A percentile compares a stretch with the other conserved stretches of the same genome.
Conservation (phyloP, 2,888 invertebrate species). For the Cerastis rubricosa region DNA sequence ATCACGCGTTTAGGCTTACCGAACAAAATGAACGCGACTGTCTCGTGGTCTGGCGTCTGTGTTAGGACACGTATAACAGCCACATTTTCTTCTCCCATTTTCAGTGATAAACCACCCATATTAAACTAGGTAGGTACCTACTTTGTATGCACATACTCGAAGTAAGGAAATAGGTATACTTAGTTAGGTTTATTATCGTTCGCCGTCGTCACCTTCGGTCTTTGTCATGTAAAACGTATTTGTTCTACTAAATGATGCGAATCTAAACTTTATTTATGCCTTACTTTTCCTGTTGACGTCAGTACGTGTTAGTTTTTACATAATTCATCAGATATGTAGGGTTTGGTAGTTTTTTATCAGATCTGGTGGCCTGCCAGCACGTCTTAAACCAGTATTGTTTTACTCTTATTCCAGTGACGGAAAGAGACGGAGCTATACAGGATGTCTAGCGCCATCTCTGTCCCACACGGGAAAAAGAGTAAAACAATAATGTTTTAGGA, state of each 20-base stretch:
- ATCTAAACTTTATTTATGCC: conserved; percentile 57
- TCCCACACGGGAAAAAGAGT: too few species aligned
- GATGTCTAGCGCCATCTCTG: too few species aligned
- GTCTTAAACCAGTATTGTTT: too few species aligned
- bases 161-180: conserved; percentile 23
- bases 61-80: not conserved
- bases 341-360: conserved; percentile 28
- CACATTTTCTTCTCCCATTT: not conserved
- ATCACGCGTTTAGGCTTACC: not conserved
- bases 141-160: not conserved
- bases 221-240: conserved; percentile 63
- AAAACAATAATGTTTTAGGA: too few species aligned
- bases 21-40: too few species aligned
- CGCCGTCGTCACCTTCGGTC: conserved; percentile 13
- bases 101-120: not conserved
- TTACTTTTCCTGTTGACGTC: conserved; percentile 62
- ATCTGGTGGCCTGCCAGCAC: too few species aligned
- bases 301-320: conserved; percentile 40
- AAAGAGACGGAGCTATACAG: too few species aligned
- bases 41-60: not conserved
- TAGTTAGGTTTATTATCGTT: conserved; percentile 23
- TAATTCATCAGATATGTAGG: conserved; percentile 49
- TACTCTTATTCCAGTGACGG: too few species aligned
- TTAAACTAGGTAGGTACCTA: not conserved
- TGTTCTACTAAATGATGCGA: conserved; percentile 57